phyloP scores from a whole-genome alignment of 1,140 invertebrate genomes.

The Atta texana region DNA sequence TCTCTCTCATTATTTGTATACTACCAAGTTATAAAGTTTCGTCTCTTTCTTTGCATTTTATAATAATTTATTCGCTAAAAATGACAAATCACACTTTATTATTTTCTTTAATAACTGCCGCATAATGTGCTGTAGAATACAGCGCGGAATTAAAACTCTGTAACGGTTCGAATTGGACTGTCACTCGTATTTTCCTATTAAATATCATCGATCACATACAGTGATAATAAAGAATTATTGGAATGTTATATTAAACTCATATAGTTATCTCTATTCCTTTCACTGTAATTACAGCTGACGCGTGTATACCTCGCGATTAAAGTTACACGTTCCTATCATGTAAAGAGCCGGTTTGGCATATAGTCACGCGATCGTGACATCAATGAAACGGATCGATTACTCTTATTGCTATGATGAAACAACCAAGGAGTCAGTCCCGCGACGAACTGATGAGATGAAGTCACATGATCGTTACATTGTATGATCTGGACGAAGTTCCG shows the following conservation, averaged over 20 bases:
- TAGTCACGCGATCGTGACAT: slow-evolving; percentile 59
- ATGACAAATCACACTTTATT: neutral
- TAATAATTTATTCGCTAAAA: slow-evolving; percentile 22
- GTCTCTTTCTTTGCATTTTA: neutral
- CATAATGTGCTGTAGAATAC: neutral
- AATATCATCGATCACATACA: slow-evolving; percentile 28
- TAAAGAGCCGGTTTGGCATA: slow-evolving; percentile 48
- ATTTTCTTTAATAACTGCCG: neutral
- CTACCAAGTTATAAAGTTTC: neutral
- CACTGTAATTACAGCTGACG: slow-evolving; percentile 42
- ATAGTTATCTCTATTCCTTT: slow-evolving; percentile 48
- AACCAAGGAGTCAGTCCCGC: neutral
- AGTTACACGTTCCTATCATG: slow-evolving; percentile 48
- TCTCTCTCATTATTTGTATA: neutral
- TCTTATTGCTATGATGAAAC: slow-evolving; percentile 55
- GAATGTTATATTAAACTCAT: slow-evolving; percentile 37
- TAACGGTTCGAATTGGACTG: slow-evolving; percentile 32
- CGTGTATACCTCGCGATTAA: slow-evolving; percentile 41
- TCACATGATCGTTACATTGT: slow-evolving; percentile 46
- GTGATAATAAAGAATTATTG: slow-evolving; percentile 12
- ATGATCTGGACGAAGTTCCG: slow-evolving; percentile 29
- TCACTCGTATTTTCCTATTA: slow-evolving; percentile 25
- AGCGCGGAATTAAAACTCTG: slow-evolving; percentile 8
- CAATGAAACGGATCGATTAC: slow-evolving; percentile 63
- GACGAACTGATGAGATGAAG: slow-evolving; percentile 37